Percentiles rank a stretch among this genome's conserved stretches.
Conservation (phyloP, 2,797 vertebrate species). For the Falco rusticolus region DNA sequence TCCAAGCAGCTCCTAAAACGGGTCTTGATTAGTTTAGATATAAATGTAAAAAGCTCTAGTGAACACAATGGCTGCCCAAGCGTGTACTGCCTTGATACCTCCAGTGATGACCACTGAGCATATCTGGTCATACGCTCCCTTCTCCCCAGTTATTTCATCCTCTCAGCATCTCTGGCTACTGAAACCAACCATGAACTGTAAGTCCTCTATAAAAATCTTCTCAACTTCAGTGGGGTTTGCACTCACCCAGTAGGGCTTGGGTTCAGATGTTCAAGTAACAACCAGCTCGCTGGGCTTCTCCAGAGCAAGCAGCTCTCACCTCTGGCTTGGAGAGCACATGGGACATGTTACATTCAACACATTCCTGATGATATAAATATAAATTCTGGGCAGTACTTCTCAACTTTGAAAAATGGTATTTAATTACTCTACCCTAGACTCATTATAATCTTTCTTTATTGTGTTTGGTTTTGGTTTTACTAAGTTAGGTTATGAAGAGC, state of each 20-base stretch:
- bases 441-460: not conserved
- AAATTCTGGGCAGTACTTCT: not conserved
- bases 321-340: not conserved
- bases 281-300: not conserved
- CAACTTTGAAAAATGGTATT: not conserved
- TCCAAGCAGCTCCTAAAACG: not conserved
- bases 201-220: not conserved
- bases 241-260: not conserved
- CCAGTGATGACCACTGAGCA: fast-evolving
- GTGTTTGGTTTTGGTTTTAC: not conserved
- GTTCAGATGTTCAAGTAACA: not conserved
- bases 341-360: not conserved
- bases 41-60: not conserved
- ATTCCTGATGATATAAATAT: not conserved
- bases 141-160: not conserved
- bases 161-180: not conserved
- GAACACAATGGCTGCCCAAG: not conserved
- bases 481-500: not conserved
- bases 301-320: not conserved
- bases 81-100: not conserved
- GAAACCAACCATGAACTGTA: not conserved
- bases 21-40: not conserved
- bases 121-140: not conserved
- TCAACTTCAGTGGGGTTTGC: not conserved
- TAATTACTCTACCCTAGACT: not conserved